A percentile compares a stretch with the other conserved stretches of the same genome.
Conservation (phyloP, 2,888 invertebrate genomes). For the Uropetala carovei region DNA sequence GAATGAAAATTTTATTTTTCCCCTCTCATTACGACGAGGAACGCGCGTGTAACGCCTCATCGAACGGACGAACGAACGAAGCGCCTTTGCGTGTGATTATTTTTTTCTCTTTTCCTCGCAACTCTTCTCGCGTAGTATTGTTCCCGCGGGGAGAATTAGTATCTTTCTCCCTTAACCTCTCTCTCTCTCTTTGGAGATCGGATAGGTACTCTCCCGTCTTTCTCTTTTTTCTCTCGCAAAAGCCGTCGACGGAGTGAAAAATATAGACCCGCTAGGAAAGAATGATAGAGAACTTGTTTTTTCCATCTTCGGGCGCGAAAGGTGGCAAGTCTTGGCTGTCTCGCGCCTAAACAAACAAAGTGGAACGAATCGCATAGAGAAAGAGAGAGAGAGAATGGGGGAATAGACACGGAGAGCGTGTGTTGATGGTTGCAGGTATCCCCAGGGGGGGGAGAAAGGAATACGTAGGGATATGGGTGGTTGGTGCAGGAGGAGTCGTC, state of each 20-base stretch:
- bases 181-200: no score
- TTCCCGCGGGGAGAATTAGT: background rate
- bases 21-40: background rate
- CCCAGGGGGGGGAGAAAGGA: background rate
- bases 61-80: background rate
- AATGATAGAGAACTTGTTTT: background rate
- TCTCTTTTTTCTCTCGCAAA: background rate
- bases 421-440: background rate
- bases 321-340: background rate
- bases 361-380: background rate
- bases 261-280: background rate
- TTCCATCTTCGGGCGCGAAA: background rate
- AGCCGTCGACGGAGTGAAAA: background rate
- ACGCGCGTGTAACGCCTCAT: background rate
- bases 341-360: slow-evolving; percentile 5
- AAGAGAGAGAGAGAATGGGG: background rate
- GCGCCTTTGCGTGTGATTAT: no score
- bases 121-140: background rate
- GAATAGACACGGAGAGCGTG: background rate
- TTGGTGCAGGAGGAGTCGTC: background rate
- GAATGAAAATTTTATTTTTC: background rate
- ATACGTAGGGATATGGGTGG: no score
- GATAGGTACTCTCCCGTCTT: no score
- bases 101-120: no score
- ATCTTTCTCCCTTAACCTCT: background rate